Evolutionary conservation across 2,113 vertebrate species (phyloP).

Genomic region (Sebastes fasciatus): DNA sequence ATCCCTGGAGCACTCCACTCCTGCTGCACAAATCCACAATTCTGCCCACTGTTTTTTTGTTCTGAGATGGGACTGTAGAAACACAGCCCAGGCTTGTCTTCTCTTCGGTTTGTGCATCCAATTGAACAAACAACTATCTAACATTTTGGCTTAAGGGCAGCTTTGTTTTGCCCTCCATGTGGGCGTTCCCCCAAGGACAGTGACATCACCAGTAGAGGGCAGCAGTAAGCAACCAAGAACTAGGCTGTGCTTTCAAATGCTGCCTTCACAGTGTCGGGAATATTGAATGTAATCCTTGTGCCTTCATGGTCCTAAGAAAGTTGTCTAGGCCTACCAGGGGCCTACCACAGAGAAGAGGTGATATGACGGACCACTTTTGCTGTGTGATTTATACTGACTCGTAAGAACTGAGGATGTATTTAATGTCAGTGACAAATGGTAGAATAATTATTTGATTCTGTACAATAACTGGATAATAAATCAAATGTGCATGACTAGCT

Average conservation of each 20-base stretch:
- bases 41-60: too few relatives aligned
- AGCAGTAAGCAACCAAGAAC: slow-evolving; percentile 7
- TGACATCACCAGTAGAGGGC: slow-evolving; percentile 28
- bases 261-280: not conserved
- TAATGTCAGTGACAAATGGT: not conserved
- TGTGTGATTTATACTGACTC: not conserved
- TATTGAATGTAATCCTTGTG: not conserved
- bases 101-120: too few relatives aligned
- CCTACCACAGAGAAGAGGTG: not conserved
- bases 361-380: not conserved
- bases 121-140: too few relatives aligned
- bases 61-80: too few relatives aligned
- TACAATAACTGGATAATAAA: not conserved
- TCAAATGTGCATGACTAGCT: too few relatives aligned
- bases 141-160: too few relatives aligned
- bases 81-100: too few relatives aligned
- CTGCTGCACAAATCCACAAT: too few relatives aligned
- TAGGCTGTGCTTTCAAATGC: not conserved
- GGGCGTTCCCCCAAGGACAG: too few relatives aligned
- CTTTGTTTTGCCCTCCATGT: too few relatives aligned
- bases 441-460: not conserved
- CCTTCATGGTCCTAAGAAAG: not conserved
- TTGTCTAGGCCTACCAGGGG: not conserved
- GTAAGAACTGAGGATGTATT: not conserved
- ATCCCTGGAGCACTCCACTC: too few relatives aligned